phyloP scores from a whole-genome alignment of 2,797 vertebrate species.

The Pseudochaenichthys georgianus region DNA sequence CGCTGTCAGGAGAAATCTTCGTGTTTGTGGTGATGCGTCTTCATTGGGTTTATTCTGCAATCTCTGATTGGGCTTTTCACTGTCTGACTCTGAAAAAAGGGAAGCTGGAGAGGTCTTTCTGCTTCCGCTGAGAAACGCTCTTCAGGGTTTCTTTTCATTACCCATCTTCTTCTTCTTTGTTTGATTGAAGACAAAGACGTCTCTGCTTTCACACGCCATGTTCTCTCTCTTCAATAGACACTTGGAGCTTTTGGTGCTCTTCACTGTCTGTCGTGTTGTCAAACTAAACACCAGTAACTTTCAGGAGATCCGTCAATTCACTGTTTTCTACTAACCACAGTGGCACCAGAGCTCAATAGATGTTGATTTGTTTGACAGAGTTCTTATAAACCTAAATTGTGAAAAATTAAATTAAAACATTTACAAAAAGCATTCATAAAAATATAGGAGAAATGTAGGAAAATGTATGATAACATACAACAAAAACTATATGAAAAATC shows the following conservation, averaged over 20 bases:
- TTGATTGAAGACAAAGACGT: slow-evolving; percentile 50
- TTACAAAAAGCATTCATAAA: no score
- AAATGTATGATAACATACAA: no score
- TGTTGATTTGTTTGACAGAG: no score
- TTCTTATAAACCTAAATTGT: no score
- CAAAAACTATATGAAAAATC: no score
- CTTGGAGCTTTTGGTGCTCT: slow-evolving; percentile 27
- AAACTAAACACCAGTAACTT: slow-evolving; percentile 19
- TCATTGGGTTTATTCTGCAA: slow-evolving; percentile 39
- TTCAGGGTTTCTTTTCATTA: slow-evolving; percentile 40
- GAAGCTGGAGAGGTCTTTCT: slow-evolving; percentile 42
- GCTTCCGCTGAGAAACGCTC: slow-evolving; percentile 42
- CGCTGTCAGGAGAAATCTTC: slow-evolving; percentile 33
- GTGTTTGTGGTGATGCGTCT: slow-evolving; percentile 35
- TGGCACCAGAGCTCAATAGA: not conserved
- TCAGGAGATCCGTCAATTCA: slow-evolving; percentile 25
- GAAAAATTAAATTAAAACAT: no score
- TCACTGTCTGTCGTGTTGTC: slow-evolving; percentile 35
- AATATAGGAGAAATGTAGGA: no score
- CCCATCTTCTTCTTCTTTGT: slow-evolving; percentile 8
- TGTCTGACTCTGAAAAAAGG: slow-evolving; percentile 42
- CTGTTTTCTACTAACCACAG: not conserved
- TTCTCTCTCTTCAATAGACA: slow-evolving; percentile 34
- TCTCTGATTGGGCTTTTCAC: slow-evolving; percentile 66
- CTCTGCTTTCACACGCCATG: slow-evolving; percentile 20